Percentiles rank a stretch among this genome's conserved stretches.
Evolutionary conservation across 2,113 vertebrate genomes (phyloP).

Genomic region (Albula glossodonta): DNA sequence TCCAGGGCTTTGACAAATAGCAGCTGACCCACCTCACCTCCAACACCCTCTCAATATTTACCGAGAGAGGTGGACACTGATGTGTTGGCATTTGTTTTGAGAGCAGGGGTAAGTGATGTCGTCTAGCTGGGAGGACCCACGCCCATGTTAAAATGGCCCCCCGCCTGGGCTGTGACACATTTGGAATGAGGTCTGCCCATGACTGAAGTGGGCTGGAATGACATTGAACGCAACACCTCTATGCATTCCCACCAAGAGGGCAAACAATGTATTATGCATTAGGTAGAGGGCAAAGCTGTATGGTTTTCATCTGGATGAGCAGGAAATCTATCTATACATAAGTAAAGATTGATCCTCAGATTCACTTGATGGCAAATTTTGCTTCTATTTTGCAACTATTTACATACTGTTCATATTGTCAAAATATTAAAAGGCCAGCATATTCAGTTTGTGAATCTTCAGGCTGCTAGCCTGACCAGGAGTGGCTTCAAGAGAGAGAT

Average conservation of each 20-base stretch:
- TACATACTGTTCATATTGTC: no score
- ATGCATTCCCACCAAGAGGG: background rate
- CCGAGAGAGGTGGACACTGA: background rate
- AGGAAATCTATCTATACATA: background rate
- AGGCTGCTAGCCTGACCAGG: no score
- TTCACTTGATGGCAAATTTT: no score
- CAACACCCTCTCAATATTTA: conserved; percentile 2
- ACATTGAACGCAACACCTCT: background rate
- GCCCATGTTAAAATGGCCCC: background rate
- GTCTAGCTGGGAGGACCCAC: background rate
- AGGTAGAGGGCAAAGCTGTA: background rate
- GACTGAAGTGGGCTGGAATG: background rate
- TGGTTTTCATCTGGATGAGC: background rate
- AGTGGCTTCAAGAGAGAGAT: no score
- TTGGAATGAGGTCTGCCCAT: background rate
- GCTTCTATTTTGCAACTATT: no score
- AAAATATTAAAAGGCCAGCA: no score
- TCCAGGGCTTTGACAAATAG: background rate
- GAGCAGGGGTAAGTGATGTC: background rate
- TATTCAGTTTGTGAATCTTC: no score
- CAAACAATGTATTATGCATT: background rate
- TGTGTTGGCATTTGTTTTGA: background rate
- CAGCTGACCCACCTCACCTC: background rate
- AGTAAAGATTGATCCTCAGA: background rate
- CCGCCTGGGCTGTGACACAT: background rate